These are phyloP conservation scores for Caerostris extrusa DNA, from an alignment of 1,140 invertebrate species.

Conservation along the genomic window DNA sequence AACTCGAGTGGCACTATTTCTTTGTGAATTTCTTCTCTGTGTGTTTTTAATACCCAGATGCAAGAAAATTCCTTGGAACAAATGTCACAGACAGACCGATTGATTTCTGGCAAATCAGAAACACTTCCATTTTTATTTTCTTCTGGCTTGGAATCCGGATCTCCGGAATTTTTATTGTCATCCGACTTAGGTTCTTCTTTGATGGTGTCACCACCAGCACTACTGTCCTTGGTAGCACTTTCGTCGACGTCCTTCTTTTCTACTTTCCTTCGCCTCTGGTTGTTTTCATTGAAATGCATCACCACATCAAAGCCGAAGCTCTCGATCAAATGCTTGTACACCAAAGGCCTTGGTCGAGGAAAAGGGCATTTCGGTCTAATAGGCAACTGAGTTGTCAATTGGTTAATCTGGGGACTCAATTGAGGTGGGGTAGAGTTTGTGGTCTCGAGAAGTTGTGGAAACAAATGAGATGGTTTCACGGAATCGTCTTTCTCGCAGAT, in stretches of 20 bases:
- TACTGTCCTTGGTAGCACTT: slow-evolving; percentile 32
- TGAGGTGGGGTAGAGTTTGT: slow-evolving; percentile 70
- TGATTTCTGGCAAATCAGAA: slow-evolving; percentile 85
- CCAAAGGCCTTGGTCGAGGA: slow-evolving; percentile 78
- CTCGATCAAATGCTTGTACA: slow-evolving; percentile 93
- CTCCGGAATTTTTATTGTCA: slow-evolving; percentile 77
- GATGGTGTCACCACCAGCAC: not conserved
- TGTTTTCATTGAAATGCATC: slow-evolving; percentile 97
- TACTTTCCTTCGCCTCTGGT: slow-evolving; percentile 83
- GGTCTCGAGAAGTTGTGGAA: slow-evolving; percentile 38
- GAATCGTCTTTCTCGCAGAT: slow-evolving; percentile 49
- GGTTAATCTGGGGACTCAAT: slow-evolving; percentile 74
- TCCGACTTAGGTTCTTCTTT: slow-evolving; percentile 23
- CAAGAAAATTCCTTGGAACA: slow-evolving; percentile 97
- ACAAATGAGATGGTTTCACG: slow-evolving; percentile 21
- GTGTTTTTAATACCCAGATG: slow-evolving; percentile 96
- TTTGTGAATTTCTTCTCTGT: slow-evolving; percentile 97
- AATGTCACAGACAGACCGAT: slow-evolving; percentile 90
- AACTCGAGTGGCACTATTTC: slow-evolving; percentile 94
- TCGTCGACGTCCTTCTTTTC: slow-evolving; percentile 78
- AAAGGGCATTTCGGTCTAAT: slow-evolving; percentile 72
- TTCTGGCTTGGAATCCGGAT: slow-evolving; percentile 71
- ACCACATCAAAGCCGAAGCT: slow-evolving; percentile 97
- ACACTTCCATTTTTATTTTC: slow-evolving; percentile 75
- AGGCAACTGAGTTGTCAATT: slow-evolving; percentile 55